Percentiles rank a stretch among this genome's conserved stretches.
Conservation (phyloP, 2,113 vertebrate genomes). For the Synodontis membranacea region DNA sequence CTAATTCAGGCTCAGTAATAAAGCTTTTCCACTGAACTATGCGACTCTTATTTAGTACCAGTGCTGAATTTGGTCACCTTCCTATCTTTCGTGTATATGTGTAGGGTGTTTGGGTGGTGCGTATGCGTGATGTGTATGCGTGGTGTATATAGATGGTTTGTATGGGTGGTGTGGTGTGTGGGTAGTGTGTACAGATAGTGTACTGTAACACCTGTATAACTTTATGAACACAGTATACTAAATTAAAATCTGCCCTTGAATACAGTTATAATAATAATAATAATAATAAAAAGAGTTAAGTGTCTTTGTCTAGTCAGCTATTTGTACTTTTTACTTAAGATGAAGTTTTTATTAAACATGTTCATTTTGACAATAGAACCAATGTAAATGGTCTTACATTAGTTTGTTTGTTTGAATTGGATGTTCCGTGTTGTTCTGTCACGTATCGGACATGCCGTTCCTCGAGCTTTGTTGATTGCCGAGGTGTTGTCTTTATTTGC, state of each 20-base stretch:
- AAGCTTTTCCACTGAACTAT: constrained; percentile 7
- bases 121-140: not conserved
- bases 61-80: not conserved
- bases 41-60: not conserved
- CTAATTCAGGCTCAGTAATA: not conserved
- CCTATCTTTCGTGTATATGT: no score
- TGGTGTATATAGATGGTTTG: no score
- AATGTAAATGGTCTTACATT: not conserved
- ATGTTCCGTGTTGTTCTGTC: not conserved
- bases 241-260: not conserved
- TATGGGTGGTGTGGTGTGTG: no score
- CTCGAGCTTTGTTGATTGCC: not conserved
- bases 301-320: not conserved
- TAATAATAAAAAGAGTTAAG: not conserved
- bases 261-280: not conserved
- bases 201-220: not conserved
- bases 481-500: not conserved
- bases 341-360: not conserved
- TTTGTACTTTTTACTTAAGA: not conserved
- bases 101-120: not conserved
- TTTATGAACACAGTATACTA: not conserved
- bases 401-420: not conserved
- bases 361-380: not conserved
- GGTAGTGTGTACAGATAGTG: no score
- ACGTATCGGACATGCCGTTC: not conserved